Conservation (phyloP, 2,113 vertebrate genomes). For the Phyllostomus hastatus region DNA sequence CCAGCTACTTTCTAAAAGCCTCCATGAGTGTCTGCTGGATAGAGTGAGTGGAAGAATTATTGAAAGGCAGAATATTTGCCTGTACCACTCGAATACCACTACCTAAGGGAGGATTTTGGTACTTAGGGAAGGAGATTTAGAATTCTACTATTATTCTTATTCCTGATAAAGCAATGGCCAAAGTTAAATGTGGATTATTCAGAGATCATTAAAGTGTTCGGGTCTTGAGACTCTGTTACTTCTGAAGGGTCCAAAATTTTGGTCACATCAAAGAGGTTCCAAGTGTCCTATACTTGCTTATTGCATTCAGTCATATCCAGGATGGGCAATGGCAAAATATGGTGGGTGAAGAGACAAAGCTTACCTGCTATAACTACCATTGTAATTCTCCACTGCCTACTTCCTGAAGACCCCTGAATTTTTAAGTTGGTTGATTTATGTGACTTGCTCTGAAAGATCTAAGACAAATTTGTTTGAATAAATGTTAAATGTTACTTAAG, state of each 20-base stretch:
- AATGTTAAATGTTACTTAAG: neutral
- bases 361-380: neutral
- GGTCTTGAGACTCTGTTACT: neutral
- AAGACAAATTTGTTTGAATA: neutral
- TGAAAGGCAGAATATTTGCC: neutral
- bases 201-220: neutral
- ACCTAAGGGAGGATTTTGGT: neutral
- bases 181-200: neutral
- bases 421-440: neutral
- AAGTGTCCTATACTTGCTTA: neutral
- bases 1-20: neutral
- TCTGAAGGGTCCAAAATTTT: neutral
- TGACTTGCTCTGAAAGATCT: neutral
- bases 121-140: neutral
- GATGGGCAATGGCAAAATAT: neutral
- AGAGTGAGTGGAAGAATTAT: neutral
- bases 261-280: neutral
- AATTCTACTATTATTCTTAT: neutral
- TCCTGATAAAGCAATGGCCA: neutral
- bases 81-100: neutral
- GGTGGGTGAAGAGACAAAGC: neutral
- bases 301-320: neutral
- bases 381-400: neutral
- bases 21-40: neutral
- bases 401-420: neutral